Conservation (phyloP, 2,797 vertebrate genomes). For the Acanthornis magna region DNA sequence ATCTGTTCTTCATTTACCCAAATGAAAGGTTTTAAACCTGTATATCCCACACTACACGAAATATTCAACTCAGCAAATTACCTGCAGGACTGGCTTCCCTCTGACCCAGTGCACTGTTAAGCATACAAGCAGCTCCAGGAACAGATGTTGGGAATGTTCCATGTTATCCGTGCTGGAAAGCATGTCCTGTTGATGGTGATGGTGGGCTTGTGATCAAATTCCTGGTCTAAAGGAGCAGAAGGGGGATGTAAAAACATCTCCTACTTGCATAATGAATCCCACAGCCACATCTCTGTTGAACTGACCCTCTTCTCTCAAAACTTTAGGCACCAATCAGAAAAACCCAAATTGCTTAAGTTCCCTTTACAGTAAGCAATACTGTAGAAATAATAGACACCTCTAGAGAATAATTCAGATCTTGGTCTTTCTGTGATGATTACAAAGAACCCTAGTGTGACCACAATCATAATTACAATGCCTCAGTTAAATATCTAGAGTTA, state of each 20-base stretch:
- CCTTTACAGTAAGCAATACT: not conserved
- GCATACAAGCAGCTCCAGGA: not conserved
- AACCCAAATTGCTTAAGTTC: not conserved
- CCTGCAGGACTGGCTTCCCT: not conserved
- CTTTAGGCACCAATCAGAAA: not conserved
- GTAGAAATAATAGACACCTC: not conserved
- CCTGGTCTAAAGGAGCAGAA: not conserved
- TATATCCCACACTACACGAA: not conserved
- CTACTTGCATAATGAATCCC: not conserved
- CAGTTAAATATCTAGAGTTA: not conserved
- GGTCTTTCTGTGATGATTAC: not conserved
- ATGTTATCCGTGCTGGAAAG: not conserved
- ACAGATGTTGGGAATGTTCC: not conserved
- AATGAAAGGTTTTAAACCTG: not conserved
- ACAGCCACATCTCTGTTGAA: not conserved
- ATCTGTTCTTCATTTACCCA: not conserved
- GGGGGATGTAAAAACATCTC: not conserved
- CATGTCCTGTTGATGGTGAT: not conserved
- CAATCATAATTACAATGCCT: not conserved
- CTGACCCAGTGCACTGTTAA: not conserved
- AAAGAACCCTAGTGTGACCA: not conserved
- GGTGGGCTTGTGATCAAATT: not conserved
- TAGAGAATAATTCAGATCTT: not conserved
- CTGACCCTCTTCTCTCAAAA: not conserved
- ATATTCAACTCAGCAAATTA: not conserved